Evolutionary conservation across 1,140 invertebrate species (phyloP), one percentile per base, ranked within the genome.

Genomic region (Dufourea novaeangliae): DNA sequence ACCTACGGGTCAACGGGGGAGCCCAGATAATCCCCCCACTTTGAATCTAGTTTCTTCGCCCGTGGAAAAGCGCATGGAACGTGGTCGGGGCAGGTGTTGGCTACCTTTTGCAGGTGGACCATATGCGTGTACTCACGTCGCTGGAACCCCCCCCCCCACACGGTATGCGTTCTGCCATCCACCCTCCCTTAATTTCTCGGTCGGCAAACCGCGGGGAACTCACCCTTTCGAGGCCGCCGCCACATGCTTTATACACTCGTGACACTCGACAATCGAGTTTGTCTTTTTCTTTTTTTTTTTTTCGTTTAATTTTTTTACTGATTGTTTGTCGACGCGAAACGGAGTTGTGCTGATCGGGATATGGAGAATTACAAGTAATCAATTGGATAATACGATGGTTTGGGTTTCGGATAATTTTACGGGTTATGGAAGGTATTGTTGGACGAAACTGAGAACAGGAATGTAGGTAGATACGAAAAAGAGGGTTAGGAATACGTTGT

Each of bases 71-170:
- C n/a, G 27, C 81, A 83, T 77, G 77, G 84, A 82, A 73, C 84
- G 79, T 85, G 79, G 80, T 78, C 86, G 82, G 84, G 90, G 90
- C 90, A 91, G 90, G 90, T 91, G 90, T 86, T 89, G 76, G 82
- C 75, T 85, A 57, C 79, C 86, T 86, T 86, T 89, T 80, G 88
- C 90, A 91, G 89, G 90, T 91, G 90, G 87, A 91, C 90, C 89
- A 86, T 82, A 71, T 83, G 76, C 50, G 79, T 84, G 77, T 72
- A 68, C 84, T n/a, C n/a, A 68, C 46, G 78, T 63, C 62, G 32
- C 27, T 77, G 71, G 25, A 78, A 82, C 82, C 76, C n/a, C n/a
- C n/a, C n/a, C n/a, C n/a, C n/a, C n/a, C n/a, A n/a, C n/a, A n/a
- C n/a, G n/a, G n/a, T n/a, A n/a, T n/a, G n/a, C n/a, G n/a, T n/a